Evolutionary conservation across 2,888 invertebrate species (phyloP).

Genomic region (Glyphotaelius pellucidus): DNA sequence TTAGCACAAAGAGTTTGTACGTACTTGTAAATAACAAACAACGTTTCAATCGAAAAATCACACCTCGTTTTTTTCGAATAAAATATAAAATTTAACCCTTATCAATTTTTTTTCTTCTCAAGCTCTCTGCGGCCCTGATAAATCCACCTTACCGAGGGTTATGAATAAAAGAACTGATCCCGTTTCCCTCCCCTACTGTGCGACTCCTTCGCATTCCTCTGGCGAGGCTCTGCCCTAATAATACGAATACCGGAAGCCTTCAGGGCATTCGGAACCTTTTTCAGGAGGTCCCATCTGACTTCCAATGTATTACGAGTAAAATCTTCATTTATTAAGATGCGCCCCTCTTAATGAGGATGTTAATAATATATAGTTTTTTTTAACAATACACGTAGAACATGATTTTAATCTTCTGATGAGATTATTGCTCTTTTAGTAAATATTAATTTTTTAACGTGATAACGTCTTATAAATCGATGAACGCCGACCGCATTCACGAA

Average conservation of each 20-base stretch:
- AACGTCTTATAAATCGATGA: too few species aligned
- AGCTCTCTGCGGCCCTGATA: not conserved
- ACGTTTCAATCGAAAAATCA: not conserved
- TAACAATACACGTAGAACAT: too few species aligned
- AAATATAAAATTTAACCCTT: not conserved
- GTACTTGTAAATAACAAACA: not conserved
- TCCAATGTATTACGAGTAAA: not conserved
- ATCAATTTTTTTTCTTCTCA: not conserved
- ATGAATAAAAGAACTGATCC: conserved; percentile 26
- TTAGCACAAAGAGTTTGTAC: not conserved
- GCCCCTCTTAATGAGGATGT: not conserved
- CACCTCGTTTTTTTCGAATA: not conserved
- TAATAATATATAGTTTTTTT: not conserved
- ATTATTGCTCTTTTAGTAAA: too few species aligned
- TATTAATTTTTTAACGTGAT: too few species aligned
- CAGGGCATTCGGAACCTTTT: not conserved
- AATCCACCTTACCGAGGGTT: conserved; percentile 18
- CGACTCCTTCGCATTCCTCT: not conserved
- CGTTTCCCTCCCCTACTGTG: not conserved
- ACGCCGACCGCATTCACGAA: too few species aligned
- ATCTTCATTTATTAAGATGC: not conserved
- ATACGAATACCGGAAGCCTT: conserved; percentile 8
- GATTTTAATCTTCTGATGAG: too few species aligned
- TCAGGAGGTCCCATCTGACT: not conserved
- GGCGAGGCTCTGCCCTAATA: not conserved